A percentile compares a stretch with the other conserved stretches of the same genome.
Evolutionary conservation across 2,888 invertebrate species (phyloP).

Genomic region (Tridacna crocea): DNA sequence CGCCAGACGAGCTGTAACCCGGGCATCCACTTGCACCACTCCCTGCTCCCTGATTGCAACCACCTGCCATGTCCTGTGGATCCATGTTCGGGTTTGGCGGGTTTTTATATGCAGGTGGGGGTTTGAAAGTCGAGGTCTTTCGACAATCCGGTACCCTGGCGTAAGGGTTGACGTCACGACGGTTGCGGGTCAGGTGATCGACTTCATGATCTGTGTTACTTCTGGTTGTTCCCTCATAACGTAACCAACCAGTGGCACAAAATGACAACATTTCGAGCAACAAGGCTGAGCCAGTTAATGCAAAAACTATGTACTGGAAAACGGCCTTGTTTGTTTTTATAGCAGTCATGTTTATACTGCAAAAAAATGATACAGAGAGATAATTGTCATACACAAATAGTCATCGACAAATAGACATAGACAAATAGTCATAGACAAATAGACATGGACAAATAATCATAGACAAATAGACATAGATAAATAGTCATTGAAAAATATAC

Average conservation of each 20-base stretch:
- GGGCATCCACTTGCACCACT: no score
- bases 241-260: slow-evolving; percentile 36
- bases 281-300: not conserved
- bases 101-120: not conserved
- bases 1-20: no score
- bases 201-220: not conserved
- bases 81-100: not conserved
- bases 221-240: not conserved
- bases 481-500: no score
- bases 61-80: no score
- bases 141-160: no score
- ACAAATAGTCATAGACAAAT: no score
- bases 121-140: not conserved
- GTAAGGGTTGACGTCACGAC: not conserved
- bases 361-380: no score
- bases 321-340: not conserved
- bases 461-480: no score
- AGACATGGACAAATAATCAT: no score
- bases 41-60: no score
- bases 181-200: not conserved
- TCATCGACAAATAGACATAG: no score
- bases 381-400: no score
- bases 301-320: slow-evolving; percentile 10
- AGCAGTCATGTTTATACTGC: not conserved
- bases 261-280: slow-evolving; percentile 27